Percentiles rank a stretch among this genome's conserved stretches.
phyloP scores from a whole-genome alignment of 2,888 invertebrate genomes.

The Polydrusus cervinus region DNA sequence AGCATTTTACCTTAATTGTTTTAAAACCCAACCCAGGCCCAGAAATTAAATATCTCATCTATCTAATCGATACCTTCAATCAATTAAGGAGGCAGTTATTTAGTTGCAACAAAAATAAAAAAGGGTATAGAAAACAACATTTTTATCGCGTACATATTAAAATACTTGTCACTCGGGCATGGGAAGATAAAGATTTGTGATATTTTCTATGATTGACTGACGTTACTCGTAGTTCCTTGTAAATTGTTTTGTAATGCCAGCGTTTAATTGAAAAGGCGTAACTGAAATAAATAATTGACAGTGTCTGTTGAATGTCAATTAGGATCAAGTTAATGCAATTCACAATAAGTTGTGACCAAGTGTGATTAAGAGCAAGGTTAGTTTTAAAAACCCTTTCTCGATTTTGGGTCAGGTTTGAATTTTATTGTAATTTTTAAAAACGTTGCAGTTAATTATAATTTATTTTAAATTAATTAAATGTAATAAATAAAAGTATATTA shows the following conservation, averaged over 20 bases:
- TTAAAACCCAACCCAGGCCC: too few relatives aligned
- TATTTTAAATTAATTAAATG: too few relatives aligned
- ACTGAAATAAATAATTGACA: constrained; percentile 20
- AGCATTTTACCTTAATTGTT: too few relatives aligned
- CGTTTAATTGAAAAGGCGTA: constrained; percentile 20
- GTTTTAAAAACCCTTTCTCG: not conserved
- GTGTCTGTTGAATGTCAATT: constrained; percentile 14
- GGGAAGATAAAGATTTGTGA: constrained; percentile 18
- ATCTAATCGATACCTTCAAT: not conserved
- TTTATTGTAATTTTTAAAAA: too few relatives aligned
- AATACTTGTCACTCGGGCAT: constrained; percentile 18
- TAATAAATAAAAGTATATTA: too few relatives aligned
- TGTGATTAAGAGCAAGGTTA: constrained; percentile 15
- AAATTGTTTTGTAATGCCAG: constrained; percentile 11
- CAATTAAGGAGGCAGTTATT: not conserved
- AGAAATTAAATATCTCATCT: too few relatives aligned
- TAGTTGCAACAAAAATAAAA: not conserved
- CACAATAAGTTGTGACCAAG: constrained; percentile 11
- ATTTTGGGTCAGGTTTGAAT: not conserved
- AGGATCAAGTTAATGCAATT: constrained; percentile 6
- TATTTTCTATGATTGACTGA: constrained; percentile 23
- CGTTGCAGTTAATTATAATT: too few relatives aligned
- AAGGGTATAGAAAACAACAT: not conserved
- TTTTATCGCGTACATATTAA: constrained; percentile 12
- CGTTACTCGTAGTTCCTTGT: constrained; percentile 5